A percentile compares a stretch with the other conserved stretches of the same genome.
phyloP scores from a whole-genome alignment of 2,113 vertebrate genomes.

The human region GRCh38 chrX:115998001-115998500 shows the following conservation, averaged over 20 bases:
- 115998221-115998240: background rate
- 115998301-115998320: background rate
- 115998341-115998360: background rate
- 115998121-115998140: background rate
- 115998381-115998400: background rate
- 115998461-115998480: background rate
- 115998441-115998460: background rate
- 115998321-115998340: background rate
- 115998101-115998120: background rate
- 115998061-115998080: background rate
- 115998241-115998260: background rate
- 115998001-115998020: background rate
- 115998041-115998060: background rate
- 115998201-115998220: background rate
- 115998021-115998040: background rate
- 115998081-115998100: background rate
- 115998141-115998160: background rate
- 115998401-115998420: background rate
- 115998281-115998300: background rate
- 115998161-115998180: background rate
- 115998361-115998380: background rate
- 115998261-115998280: background rate
- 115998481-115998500: background rate
- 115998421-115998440: background rate
- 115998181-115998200: conserved; percentile 27